Evolutionary conservation across 2,888 invertebrate species (phyloP).

Genomic region (Orgyia antiqua): DNA sequence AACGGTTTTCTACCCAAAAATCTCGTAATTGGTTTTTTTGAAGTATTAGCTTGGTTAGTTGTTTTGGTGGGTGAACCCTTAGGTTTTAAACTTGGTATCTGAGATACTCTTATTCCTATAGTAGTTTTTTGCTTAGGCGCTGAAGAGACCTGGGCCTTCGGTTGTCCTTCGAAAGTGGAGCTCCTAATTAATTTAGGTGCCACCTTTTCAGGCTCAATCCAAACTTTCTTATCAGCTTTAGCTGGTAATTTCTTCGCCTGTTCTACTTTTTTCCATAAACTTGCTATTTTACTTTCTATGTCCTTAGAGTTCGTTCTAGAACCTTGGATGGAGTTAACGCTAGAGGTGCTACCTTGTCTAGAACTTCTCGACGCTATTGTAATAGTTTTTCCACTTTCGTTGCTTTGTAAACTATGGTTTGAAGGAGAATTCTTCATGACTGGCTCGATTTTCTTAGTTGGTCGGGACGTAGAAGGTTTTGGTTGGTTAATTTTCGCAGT

Average conservation of each 20-base stretch:
- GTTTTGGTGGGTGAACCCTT: constrained; percentile 42
- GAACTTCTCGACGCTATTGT: constrained; percentile 53
- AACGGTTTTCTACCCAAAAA: constrained; percentile 51
- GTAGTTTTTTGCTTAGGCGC: constrained; percentile 70
- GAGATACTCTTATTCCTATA: constrained; percentile 63
- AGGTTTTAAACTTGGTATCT: constrained; percentile 61
- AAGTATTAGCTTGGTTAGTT: constrained; percentile 25
- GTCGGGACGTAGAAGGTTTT: constrained; percentile 35
- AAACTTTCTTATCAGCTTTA: constrained; percentile 79
- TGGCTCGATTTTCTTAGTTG: constrained; percentile 39
- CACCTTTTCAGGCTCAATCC: constrained; percentile 70
- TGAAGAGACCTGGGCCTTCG: constrained; percentile 49
- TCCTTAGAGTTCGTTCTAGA: constrained; percentile 77
- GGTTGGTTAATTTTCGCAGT: constrained; percentile 37
- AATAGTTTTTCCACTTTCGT: constrained; percentile 66
- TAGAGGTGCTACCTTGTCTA: constrained; percentile 70
- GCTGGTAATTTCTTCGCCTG: constrained; percentile 79
- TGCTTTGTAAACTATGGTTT: constrained; percentile 76
- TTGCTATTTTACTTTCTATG: constrained; percentile 88
- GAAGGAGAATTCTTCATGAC: constrained; percentile 72
- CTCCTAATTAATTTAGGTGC: constrained; percentile 75
- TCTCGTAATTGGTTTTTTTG: constrained; percentile 44
- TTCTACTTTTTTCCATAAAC: constrained; percentile 88
- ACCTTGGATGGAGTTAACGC: constrained; percentile 79
- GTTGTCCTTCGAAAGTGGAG: constrained; percentile 81